Evolutionary conservation across 2,888 invertebrate genomes (phyloP), one percentile per base, ranked within the genome.

Genomic region (Sphaerophoria taeniata): DNA sequence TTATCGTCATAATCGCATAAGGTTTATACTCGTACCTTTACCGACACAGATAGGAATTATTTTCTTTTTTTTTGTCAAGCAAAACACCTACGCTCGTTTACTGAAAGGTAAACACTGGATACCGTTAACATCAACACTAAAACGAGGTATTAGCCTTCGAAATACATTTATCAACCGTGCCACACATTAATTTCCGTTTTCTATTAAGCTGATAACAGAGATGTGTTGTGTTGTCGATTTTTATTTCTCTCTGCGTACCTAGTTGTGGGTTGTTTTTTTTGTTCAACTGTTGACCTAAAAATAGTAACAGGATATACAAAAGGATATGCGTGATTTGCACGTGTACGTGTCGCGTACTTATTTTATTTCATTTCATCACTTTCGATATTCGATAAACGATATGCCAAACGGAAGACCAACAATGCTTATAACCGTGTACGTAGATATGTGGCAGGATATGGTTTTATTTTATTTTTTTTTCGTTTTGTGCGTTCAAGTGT

Each of bases 121-220:
- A 43, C 43, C 61, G 61, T 45, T 65, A 49, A 49, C 65, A 51
- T 51, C 47, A 67, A 34, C 51, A 67, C 65, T 51, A 16, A 9
- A 0, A 3, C 5, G 16, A 36, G 12, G 60, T 60, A 16, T 16
- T 6, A 43, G 12, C 39, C 14, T 39, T 58, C 9, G 7, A 7
- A 43, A 9, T 16, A 67, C 51, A 53, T 61, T 58, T 67, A 69
- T 43, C 36, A 72, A 63, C 34, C 39, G 49, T 34, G 67, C 56
- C 76, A 58, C 81, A 85, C 63, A 36, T 60, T 60, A 73, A 85
- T 77, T 85, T 77, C 70, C 81, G 81, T 77, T 53, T 45, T 67
- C 47, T 70, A 47, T 65, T 58, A 16, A 51, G 51, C 63, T 72
- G 24, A 36, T 33, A 56, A 34, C 14, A 24, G 31, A 11, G 34